Base-by-base conservation (phyloP, 2,797 vertebrate species). In the Danio choprae region DNA sequence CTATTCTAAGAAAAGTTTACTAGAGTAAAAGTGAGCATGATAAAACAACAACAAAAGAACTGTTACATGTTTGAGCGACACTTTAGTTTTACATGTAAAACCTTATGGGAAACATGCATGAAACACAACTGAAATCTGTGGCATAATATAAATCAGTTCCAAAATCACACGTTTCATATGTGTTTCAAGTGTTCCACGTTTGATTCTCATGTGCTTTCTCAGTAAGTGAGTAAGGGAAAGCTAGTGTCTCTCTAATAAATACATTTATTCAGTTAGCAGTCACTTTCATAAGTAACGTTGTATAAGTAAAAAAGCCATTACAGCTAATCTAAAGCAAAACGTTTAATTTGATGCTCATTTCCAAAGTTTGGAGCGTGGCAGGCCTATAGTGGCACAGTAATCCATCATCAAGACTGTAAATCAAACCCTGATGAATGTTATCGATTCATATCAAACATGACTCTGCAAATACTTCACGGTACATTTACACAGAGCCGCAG, bases 361-460 rank as follows among this genome's bases (percentile, higher is more conserved):
- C 22, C 11, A 74, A 62, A 62, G 43, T 74, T 60, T 38, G 44
- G 58, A 48, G 18, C 15, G 1, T 62, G n/a, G 16, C 53, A 41
- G 40, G 48, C 29, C 51, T n/a, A 58, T 43, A 15, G 15, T 40
- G n/a, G 40, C 41, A 44, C 64, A 38, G 53, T 40, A 77, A 68
- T 77, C 41, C 43, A 46, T 69, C 53, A 59, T 77, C 22, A 20
- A 38, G 64, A 68, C 22, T 68, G 53, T 38, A 77, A 77, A 77
- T 77, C 64, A 77, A 48, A 77, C n/a, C 11, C 64, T 69, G 75
- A 77, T 59, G 43, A 69, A 41, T 40, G 41, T 40, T 69, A 77
- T 77, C 16, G 75, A 77, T 77, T 77, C 53, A 68, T 44, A 77
- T 69, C 75, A 77, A 68, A 77, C 53, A 16, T 59, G 64, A 68